phyloP scores from a whole-genome alignment of 1,140 invertebrate genomes.

The Marisa cornuarietis region DNA sequence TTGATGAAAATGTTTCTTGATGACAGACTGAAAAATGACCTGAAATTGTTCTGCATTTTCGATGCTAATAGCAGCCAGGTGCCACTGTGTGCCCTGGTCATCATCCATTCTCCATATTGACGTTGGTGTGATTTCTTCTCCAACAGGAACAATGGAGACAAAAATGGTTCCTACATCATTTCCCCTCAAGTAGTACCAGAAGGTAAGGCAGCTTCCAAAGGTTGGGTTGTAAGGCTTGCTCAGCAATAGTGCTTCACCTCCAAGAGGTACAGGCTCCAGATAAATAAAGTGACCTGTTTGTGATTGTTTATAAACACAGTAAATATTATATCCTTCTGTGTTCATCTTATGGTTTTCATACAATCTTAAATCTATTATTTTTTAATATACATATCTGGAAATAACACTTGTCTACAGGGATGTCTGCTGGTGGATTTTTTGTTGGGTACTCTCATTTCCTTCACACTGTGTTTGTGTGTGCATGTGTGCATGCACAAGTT shows the following conservation, averaged over 20 bases:
- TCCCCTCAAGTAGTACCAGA: slow-evolving; percentile 79
- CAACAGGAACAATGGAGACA: slow-evolving; percentile 76
- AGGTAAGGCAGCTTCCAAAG: slow-evolving; percentile 58
- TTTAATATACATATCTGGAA: no score
- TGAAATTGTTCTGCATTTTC: slow-evolving; percentile 38
- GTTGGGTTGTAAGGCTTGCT: slow-evolving; percentile 35
- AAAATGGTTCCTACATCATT: slow-evolving; percentile 68
- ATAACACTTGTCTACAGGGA: no score
- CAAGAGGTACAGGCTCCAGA: slow-evolving; percentile 49
- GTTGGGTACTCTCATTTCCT: no score
- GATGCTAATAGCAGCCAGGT: slow-evolving; percentile 36
- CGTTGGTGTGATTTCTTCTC: background rate
- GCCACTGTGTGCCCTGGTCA: slow-evolving; percentile 52
- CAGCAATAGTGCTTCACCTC: slow-evolving; percentile 52
- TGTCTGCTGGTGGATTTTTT: no score
- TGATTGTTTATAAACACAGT: background rate
- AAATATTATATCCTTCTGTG: no score
- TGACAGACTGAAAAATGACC: slow-evolving; percentile 23
- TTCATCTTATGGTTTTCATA: no score
- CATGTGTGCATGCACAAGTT: no score
- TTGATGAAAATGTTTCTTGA: no score
- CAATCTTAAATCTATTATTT: no score
- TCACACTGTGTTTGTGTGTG: no score
- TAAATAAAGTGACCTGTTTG: slow-evolving; percentile 51
- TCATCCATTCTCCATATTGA: slow-evolving; percentile 40